Conservation (phyloP, 2,113 vertebrate species). For the human (Homo sapiens) region DNA sequence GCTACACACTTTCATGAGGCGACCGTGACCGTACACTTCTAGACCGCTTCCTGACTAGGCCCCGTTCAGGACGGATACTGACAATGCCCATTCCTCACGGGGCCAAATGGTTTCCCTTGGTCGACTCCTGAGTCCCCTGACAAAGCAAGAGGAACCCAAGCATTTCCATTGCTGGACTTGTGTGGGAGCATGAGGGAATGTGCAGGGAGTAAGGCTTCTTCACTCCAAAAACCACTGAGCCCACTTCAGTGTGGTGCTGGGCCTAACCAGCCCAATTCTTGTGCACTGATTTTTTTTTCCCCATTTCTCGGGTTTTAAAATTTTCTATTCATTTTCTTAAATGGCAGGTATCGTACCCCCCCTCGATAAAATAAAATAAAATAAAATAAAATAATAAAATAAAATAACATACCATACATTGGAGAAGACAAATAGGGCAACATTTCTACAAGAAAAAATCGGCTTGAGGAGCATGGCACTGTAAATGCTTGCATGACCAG, state of each 20-base stretch:
- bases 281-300: constrained; percentile 73
- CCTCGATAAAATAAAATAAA: constrained; percentile 81
- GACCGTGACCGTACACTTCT: constrained; percentile 47
- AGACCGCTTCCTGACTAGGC: constrained; percentile 64
- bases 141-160: constrained; percentile 75
- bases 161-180: constrained; percentile 68
- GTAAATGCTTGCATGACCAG: constrained; percentile 86
- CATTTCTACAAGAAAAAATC: constrained; percentile 79
- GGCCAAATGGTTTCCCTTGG: constrained; percentile 68
- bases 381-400: constrained; percentile 78
- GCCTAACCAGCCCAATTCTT: constrained; percentile 73
- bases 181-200: constrained; percentile 72
- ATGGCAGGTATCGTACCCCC: constrained; percentile 82
- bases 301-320: constrained; percentile 40
- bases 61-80: constrained; percentile 57
- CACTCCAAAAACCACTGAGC: constrained; percentile 76
- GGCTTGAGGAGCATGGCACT: constrained; percentile 84
- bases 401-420: constrained; percentile 81
- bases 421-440: constrained; percentile 85
- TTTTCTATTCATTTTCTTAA: constrained; percentile 81
- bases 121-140: constrained; percentile 69
- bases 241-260: constrained; percentile 72
- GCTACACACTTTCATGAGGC: constrained; percentile 67
- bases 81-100: constrained; percentile 55
- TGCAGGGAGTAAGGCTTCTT: constrained; percentile 77